phyloP scores from a whole-genome alignment of 2,797 vertebrate species.

The Rhynchonycteris naso region DNA sequence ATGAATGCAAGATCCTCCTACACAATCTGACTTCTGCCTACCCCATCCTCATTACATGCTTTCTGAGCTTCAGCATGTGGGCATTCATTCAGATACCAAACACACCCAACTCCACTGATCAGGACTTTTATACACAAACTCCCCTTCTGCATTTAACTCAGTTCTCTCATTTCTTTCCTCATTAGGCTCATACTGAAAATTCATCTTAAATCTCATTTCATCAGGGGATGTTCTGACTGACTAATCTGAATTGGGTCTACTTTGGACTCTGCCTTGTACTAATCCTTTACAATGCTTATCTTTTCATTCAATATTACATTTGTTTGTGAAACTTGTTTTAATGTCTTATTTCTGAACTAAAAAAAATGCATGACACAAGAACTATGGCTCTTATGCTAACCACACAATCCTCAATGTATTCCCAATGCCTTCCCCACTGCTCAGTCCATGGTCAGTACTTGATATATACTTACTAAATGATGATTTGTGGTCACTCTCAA shows the following conservation, averaged over 20 bases:
- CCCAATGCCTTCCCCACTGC: background rate
- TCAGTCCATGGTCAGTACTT: background rate
- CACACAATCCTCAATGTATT: background rate
- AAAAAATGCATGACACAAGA: background rate
- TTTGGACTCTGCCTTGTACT: background rate
- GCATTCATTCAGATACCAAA: background rate
- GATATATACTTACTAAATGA: background rate
- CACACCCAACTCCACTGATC: background rate
- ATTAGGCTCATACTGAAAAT: background rate
- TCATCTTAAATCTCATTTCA: background rate
- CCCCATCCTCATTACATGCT: background rate
- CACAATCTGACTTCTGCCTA: background rate
- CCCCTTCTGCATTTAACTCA: background rate
- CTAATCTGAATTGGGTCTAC: background rate
- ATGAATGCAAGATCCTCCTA: background rate
- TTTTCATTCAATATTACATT: background rate
- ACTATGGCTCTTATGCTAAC: background rate
- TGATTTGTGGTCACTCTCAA: background rate
- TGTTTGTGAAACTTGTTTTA: background rate
- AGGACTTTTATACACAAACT: background rate
- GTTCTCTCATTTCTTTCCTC: background rate
- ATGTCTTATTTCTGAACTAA: background rate
- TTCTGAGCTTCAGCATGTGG: background rate
- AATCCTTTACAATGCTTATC: background rate
- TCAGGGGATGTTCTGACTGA: background rate